Evolutionary conservation across 2,113 vertebrate genomes (phyloP), one percentile per base, ranked within the genome.

Genomic region (Hemicordylus capensis): DNA sequence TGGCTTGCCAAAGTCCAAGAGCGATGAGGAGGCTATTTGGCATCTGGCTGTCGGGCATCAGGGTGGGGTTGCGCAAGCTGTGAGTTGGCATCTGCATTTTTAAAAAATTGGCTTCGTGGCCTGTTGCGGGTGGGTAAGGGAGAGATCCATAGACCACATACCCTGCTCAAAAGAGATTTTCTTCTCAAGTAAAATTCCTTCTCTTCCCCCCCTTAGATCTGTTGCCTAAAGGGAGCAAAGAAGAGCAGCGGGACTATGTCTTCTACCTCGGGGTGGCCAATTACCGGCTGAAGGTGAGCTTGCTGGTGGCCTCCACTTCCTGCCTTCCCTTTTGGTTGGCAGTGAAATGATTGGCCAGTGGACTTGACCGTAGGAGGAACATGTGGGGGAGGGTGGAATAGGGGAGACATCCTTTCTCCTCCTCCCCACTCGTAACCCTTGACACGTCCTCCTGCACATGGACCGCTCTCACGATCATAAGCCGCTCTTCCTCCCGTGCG

Each of bases 251-350:
- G 56, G 98, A 98, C 89, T 98, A 96, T 34, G 85, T 98, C 79
- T 98, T 98, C 92, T 98, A 98, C 93, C 93, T 98, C 76, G 94
- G 96, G 0, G 97, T 98, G 91, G 98, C 97, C 77, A 97, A 98
- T 93, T 98, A 98, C 94, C 96, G 97, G 91, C 96, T 98, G 63
- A 98, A 98, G 96, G 98, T 98, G 48, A 93, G 72, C 46, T 34
- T 59, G 17, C 34, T 26, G 73, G 15, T 31, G 11, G 3, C 7
- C 2, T 28, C 10, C 17, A 2, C 1, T 1, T 63, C 34, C 48
- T 44, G 1, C 59, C 12, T n/a, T 10, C 39, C 6, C 20, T 4
- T n/a, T 51, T 28, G 28, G 15, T 28, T 31, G 17, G 31, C 44
- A 14, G 12, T n/a, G 39, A 2, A n/a, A n/a, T n/a, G 37, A 22